Base-by-base conservation (phyloP, 2,797 vertebrate genomes). In the Dendrocincla fuliginosa region DNA sequence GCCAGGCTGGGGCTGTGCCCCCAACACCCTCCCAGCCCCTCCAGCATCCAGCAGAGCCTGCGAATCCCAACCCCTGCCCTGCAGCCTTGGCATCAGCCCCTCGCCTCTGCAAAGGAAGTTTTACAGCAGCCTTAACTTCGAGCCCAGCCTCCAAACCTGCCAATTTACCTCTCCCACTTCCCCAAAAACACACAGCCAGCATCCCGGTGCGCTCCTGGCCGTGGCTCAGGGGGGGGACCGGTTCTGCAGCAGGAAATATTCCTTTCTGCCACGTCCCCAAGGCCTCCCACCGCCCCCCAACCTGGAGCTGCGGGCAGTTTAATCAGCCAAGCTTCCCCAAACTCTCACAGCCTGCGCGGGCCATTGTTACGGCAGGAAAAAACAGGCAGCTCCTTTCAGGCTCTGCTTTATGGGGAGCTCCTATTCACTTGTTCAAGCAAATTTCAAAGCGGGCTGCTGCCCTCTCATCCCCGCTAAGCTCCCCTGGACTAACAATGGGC, bases 371-470 rank as follows among this genome's bases (percentile, higher is more conserved):
- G n/a, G 97, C 98, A 96, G 96, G 93, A 98, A 98, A 97, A 98
- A 98, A 97, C 98, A 98, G 98, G 97, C 97, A 96, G 96, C 97
- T 97, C 98, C 98, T 97, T 97, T 98, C 97, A 97, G 82, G 97
- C 96, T 77, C 96, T 97, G 98, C 98, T 98, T 98, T 98, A 98
- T 97, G 98, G 98, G 98, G 98, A 98, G 98, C 98, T 98, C 98
- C 99, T 98, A 98, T 99, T 99, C 99, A 99, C 98, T 98, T 98
- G 98, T 98, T 98, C 98, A 98, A 99, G 98, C 99, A 98, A 98
- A 98, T 99, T 99, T 99, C 99, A 99, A 99, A 99, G 99, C 98
- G 98, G 98, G 98, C 99, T 98, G 98, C 98, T 98, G 98, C 98
- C 98, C 98, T 99, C 98, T 99, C 98, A 98, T 99, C 98, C 99